A percentile compares a stretch with the other conserved stretches of the same genome.
These are phyloP conservation scores for Meiosimyza platycephala DNA, from an alignment of 2,888 invertebrate genomes.

Conservation along the genomic window DNA sequence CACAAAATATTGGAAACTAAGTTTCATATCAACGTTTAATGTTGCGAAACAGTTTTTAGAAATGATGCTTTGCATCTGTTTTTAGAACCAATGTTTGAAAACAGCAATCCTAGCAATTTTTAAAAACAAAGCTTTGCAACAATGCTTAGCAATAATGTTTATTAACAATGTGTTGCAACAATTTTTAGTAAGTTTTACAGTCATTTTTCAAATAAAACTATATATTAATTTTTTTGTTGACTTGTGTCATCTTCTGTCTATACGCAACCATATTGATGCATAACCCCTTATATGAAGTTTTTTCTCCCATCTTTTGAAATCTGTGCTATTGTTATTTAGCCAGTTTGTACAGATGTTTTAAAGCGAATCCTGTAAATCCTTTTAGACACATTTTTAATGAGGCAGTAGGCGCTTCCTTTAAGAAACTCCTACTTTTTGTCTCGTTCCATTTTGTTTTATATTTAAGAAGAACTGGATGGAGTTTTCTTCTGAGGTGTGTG, in stretches of 20 bases:
- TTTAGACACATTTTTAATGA: constrained; percentile 16
- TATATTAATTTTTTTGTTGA: constrained; percentile 29
- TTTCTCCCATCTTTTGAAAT: constrained; percentile 21
- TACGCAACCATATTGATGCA: no score
- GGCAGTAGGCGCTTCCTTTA: constrained; percentile 61
- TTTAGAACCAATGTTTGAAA: no score
- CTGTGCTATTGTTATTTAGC: constrained; percentile 22
- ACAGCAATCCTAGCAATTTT: no score
- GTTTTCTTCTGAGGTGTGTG: constrained; percentile 9
- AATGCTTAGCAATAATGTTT: no score
- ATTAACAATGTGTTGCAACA: no score
- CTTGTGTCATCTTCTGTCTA: neutral
- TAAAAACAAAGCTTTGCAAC: no score
- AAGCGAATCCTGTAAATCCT: constrained; percentile 9
- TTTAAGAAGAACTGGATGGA: neutral
- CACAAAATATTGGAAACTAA: no score
- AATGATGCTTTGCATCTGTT: no score
- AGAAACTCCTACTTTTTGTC: constrained; percentile 58
- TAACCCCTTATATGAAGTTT: neutral
- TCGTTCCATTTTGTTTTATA: constrained; percentile 40
- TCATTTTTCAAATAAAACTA: no score
- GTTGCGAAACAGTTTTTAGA: no score
- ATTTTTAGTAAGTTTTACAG: neutral
- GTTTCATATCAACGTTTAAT: no score
- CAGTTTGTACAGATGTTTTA: constrained; percentile 23